Evolutionary conservation across 2,888 invertebrate genomes (phyloP).

Genomic region (Helicoverpa assulta): DNA sequence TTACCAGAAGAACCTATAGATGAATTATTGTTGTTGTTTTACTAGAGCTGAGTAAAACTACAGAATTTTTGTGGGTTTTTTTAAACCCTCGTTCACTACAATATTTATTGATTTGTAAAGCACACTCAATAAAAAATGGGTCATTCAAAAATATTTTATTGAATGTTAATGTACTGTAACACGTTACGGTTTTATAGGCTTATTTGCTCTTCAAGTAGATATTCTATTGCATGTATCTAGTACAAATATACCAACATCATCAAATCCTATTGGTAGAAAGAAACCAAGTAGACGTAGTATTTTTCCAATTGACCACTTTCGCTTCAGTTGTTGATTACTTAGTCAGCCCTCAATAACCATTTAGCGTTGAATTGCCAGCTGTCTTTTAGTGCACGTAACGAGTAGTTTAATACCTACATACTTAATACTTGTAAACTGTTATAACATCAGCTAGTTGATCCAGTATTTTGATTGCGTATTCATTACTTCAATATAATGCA

Average conservation of each 20-base stretch:
- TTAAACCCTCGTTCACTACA: no score
- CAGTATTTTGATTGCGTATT: neutral
- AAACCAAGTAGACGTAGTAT: slow-evolving; percentile 10
- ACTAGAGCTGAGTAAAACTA: no score
- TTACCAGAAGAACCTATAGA: no score
- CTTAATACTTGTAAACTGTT: slow-evolving; percentile 6
- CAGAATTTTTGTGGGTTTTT: no score
- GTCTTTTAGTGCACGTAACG: slow-evolving; percentile 24
- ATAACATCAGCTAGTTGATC: slow-evolving; percentile 35
- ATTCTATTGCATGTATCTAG: no score
- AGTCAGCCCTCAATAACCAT: slow-evolving; percentile 72
- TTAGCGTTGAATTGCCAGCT: slow-evolving; percentile 61
- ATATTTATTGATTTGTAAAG: no score
- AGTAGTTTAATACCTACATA: slow-evolving; percentile 16
- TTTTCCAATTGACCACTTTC: slow-evolving; percentile 54
- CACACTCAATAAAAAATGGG: no score
- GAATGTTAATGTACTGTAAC: no score
- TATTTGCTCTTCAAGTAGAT: no score
- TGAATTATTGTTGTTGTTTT: no score
- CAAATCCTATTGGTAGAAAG: neutral
- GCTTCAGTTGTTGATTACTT: slow-evolving; percentile 69
- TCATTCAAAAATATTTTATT: no score
- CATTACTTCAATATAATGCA: neutral
- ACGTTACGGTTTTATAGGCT: no score
- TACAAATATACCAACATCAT: neutral